Evolutionary conservation across 2,113 vertebrate genomes (phyloP).

Genomic region (Conger conger): DNA sequence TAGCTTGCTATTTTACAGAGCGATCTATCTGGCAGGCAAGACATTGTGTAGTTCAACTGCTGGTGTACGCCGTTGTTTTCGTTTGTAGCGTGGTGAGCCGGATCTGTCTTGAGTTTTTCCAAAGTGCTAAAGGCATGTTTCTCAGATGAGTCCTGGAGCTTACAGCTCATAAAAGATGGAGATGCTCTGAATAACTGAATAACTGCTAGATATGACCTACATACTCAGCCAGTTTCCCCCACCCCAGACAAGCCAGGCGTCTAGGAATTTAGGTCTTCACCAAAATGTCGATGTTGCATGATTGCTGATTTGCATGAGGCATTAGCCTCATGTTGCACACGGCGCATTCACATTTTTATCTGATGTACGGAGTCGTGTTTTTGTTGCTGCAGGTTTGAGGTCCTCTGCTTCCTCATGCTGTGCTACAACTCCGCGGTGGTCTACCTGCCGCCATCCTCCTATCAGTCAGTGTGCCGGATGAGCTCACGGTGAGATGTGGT

Average conservation of each 20-base stretch:
- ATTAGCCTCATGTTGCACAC: neutral
- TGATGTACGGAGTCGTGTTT: neutral
- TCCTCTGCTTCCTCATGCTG: constrained; percentile 96
- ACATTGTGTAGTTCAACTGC: neutral
- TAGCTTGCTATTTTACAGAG: too few relatives aligned
- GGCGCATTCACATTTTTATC: neutral
- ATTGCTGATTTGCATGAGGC: neutral
- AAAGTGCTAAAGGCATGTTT: neutral
- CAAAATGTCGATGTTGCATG: neutral
- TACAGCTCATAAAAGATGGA: neutral
- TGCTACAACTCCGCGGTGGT: constrained; percentile 97
- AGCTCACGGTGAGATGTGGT: constrained; percentile 84
- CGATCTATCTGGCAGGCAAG: too few relatives aligned
- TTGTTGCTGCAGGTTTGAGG: constrained; percentile 84
- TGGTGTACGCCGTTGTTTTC: neutral
- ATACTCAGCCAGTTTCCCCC: neutral
- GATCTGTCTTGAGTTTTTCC: neutral
- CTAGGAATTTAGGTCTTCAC: neutral
- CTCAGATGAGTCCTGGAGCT: neutral
- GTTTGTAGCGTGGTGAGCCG: neutral
- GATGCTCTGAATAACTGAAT: neutral
- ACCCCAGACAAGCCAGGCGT: too few relatives aligned
- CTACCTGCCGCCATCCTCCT: constrained; percentile 94
- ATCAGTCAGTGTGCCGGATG: constrained; percentile 92
- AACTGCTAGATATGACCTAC: neutral